A percentile compares a stretch with the other conserved stretches of the same genome.
Conservation (phyloP, 92 coral and sea anemone species). For the Chrysogorgia sp. region DNA sequence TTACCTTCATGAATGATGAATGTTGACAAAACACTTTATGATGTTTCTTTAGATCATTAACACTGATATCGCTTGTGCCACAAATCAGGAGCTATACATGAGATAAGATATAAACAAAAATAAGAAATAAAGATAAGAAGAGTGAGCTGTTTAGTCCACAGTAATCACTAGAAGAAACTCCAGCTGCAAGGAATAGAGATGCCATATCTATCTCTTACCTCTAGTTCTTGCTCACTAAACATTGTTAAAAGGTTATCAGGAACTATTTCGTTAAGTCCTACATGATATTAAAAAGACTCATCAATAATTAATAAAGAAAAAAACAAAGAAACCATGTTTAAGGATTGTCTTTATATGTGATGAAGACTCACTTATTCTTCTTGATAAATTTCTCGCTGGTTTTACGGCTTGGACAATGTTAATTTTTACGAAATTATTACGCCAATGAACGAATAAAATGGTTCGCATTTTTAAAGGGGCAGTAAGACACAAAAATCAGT, state of each 20-base stretch:
- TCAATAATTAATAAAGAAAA: no score
- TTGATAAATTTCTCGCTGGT: no score
- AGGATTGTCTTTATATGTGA: not conserved
- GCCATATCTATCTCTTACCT: constrained; percentile 60
- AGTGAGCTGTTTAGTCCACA: not conserved
- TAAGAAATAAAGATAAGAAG: no score
- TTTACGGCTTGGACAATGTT: no score
- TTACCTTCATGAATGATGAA: constrained; percentile 68
- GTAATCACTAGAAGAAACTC: not conserved
- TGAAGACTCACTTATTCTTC: not conserved
- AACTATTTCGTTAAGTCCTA: constrained; percentile 90
- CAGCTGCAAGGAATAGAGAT: not conserved
- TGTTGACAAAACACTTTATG: constrained; percentile 54
- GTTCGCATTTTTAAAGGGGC: no score
- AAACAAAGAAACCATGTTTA: not conserved
- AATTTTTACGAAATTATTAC: no score
- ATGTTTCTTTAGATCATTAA: constrained; percentile 73
- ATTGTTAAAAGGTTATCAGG: constrained; percentile 90
- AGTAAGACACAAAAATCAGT: no score
- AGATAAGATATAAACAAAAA: not conserved
- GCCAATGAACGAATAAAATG: no score
- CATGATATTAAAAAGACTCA: not conserved
- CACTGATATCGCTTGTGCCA: constrained; percentile 94
- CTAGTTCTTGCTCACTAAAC: constrained; percentile 95
- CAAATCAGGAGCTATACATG: constrained; percentile 80